A percentile compares a stretch with the other conserved stretches of the same genome.
phyloP scores from a whole-genome alignment of 2,888 invertebrate genomes.

The Tenthredo mesomela region DNA sequence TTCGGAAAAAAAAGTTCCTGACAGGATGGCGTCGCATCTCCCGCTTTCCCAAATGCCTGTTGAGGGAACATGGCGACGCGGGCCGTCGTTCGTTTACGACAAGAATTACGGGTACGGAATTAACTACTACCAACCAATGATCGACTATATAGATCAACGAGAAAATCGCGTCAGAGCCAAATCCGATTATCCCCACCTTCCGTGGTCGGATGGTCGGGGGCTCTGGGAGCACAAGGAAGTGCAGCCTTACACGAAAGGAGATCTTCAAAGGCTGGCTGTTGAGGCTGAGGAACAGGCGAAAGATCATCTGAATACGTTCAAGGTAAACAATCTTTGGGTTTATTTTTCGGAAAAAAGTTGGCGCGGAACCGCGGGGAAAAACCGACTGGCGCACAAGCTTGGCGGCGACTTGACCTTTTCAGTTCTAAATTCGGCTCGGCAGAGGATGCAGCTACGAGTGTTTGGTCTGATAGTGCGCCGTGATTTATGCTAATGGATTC shows the following conservation, averaged over 20 bases:
- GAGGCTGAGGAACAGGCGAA: conserved; percentile 86
- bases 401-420: conserved; percentile 75
- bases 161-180: conserved; percentile 76
- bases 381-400: conserved; percentile 64
- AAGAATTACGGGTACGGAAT: conserved; percentile 92
- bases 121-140: conserved; percentile 93
- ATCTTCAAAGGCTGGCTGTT: conserved; percentile 84
- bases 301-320: conserved; percentile 82
- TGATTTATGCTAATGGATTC: conserved; percentile 45
- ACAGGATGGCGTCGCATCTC: conserved; percentile 67
- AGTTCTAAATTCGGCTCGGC: conserved; percentile 71
- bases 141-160: conserved; percentile 89
- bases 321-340: conserved; percentile 69
- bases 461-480: conserved; percentile 25
- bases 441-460: conserved; percentile 54
- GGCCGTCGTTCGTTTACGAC: conserved; percentile 86
- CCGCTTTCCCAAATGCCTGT: conserved; percentile 72
- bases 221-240: conserved; percentile 83
- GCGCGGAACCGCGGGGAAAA: conserved; percentile 59
- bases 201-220: conserved; percentile 78
- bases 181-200: conserved; percentile 84
- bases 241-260: conserved; percentile 84
- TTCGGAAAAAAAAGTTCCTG: conserved; percentile 33
- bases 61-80: conserved; percentile 71
- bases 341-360: conserved; percentile 53